These are phyloP conservation scores for Linyphia triangularis DNA, from an alignment of 2,888 invertebrate genomes.

Conservation along the genomic window DNA sequence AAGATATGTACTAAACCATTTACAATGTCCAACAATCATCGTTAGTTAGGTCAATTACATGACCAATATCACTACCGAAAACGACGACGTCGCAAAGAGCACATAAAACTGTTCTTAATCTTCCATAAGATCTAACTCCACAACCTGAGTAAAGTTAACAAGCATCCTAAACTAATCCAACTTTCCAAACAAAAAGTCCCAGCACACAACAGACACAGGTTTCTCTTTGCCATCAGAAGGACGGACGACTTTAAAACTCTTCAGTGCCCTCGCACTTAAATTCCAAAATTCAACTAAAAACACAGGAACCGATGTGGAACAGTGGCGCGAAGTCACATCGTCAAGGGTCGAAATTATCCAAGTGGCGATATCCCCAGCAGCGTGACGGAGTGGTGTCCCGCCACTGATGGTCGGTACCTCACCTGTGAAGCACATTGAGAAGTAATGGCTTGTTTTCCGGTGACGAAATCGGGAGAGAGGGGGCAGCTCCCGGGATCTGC, in stretches of 20 bases:
- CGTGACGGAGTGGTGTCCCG: background rate
- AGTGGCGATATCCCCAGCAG: background rate
- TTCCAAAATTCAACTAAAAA: background rate
- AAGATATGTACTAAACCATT: background rate
- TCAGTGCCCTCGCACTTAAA: too few relatives aligned
- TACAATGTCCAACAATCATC: too few relatives aligned
- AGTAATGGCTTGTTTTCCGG: constrained; percentile 67
- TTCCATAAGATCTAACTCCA: background rate
- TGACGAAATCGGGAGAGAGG: constrained; percentile 61
- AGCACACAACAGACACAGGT: too few relatives aligned
- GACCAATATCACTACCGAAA: too few relatives aligned
- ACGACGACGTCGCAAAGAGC: too few relatives aligned
- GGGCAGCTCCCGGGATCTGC: constrained; percentile 59
- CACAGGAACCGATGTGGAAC: too few relatives aligned
- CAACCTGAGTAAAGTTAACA: background rate
- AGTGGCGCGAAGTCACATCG: background rate
- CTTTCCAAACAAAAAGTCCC: too few relatives aligned
- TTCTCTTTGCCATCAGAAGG: too few relatives aligned
- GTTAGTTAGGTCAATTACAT: too few relatives aligned
- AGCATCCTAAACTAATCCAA: too few relatives aligned
- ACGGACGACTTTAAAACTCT: too few relatives aligned
- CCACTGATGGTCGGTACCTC: background rate
- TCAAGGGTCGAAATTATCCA: background rate
- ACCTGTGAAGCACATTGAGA: constrained; percentile 29
- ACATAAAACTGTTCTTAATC: background rate